Conservation (phyloP, 2,888 invertebrate species). For the Psylliodes chrysocephalus region DNA sequence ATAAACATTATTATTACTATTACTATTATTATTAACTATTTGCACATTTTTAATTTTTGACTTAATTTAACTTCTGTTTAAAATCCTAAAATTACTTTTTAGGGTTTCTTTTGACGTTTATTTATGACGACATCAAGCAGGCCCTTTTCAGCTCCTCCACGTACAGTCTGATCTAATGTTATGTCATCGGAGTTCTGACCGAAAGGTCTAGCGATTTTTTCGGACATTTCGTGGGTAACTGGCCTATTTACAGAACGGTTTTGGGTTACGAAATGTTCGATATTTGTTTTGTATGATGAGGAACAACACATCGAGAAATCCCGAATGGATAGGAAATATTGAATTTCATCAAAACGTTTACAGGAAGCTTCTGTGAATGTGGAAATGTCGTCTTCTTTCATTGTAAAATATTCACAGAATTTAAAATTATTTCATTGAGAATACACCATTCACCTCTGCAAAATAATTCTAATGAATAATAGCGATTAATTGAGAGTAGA, state of each 20-base stretch:
- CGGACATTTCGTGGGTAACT: slow-evolving; percentile 44
- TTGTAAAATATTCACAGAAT: not conserved
- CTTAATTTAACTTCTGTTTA: too few species aligned
- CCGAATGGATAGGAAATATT: slow-evolving; percentile 32
- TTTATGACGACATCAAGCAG: too few species aligned
- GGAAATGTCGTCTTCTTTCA: not conserved
- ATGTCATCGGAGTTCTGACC: slow-evolving; percentile 48
- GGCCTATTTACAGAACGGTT: slow-evolving; percentile 51
- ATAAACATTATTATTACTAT: too few species aligned
- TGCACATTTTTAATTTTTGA: too few species aligned
- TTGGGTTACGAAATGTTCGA: slow-evolving; percentile 52
- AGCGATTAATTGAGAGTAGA: too few species aligned
- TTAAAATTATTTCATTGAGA: too few species aligned
- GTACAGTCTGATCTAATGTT: slow-evolving; percentile 61
- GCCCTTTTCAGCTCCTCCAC: too few species aligned
- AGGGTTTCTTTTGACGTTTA: too few species aligned
- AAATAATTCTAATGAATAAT: too few species aligned
- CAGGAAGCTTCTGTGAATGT: slow-evolving; percentile 9
- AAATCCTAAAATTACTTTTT: too few species aligned
- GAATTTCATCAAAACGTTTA: slow-evolving; percentile 20
- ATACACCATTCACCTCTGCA: too few species aligned
- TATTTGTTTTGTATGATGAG: slow-evolving; percentile 45
- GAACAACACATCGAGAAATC: slow-evolving; percentile 27
- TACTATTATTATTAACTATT: too few species aligned
- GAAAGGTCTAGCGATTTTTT: slow-evolving; percentile 49